phyloP scores from a whole-genome alignment of 2,888 invertebrate species.

The Heliconius aoede region DNA sequence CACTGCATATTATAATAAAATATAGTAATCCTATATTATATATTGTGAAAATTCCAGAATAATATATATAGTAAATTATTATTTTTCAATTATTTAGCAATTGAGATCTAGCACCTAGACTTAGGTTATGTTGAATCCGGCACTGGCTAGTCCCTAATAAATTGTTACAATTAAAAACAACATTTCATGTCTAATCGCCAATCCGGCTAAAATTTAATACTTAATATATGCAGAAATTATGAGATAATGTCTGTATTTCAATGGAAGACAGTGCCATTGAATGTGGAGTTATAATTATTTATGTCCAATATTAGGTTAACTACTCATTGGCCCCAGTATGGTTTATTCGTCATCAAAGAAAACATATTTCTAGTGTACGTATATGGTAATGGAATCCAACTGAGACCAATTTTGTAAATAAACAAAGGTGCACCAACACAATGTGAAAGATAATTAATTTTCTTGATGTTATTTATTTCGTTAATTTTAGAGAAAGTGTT shows the following conservation, averaged over 20 bases:
- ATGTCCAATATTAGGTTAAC: neutral
- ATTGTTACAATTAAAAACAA: constrained; percentile 17
- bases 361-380: neutral
- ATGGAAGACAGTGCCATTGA: constrained; percentile 68
- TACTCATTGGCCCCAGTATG: constrained; percentile 1
- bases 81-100: neutral
- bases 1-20: neutral
- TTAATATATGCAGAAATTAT: constrained; percentile 28
- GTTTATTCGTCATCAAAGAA: neutral
- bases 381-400: neutral
- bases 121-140: neutral
- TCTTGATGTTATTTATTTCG: neutral
- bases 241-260: constrained; percentile 47
- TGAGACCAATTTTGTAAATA: constrained; percentile 38
- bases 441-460: neutral
- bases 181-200: constrained; percentile 13
- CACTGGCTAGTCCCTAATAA: constrained; percentile 10
- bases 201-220: constrained; percentile 25
- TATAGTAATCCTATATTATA: neutral
- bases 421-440: constrained; percentile 40
- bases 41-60: neutral
- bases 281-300: constrained; percentile 13
- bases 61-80: neutral
- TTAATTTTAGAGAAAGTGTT: neutral
- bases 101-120: constrained; percentile 15